Evolutionary conservation across 2,888 invertebrate species (phyloP).

Genomic region (Ecliptopera silaceata): DNA sequence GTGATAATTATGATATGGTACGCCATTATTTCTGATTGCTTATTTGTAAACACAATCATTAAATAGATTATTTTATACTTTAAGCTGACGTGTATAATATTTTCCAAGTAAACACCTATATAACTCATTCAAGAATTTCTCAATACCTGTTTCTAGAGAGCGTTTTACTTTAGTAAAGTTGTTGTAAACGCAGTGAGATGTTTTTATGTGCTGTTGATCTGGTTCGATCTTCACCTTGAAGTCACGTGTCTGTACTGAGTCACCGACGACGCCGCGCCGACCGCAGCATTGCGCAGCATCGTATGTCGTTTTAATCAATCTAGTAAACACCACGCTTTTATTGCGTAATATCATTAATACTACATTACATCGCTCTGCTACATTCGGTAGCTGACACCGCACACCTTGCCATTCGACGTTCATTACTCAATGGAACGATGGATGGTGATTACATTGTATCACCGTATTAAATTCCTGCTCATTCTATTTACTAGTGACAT

Average conservation of each 20-base stretch:
- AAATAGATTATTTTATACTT: slow-evolving; percentile 1
- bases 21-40: slow-evolving; percentile 7
- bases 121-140: slow-evolving; percentile 10
- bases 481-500: slow-evolving; percentile 15
- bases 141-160: slow-evolving; percentile 14
- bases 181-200: slow-evolving; percentile 19
- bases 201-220: slow-evolving; percentile 38
- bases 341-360: slow-evolving; percentile 46
- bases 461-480: slow-evolving; percentile 23
- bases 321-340: slow-evolving; percentile 50
- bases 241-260: slow-evolving; percentile 66
- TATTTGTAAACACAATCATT: slow-evolving; percentile 9
- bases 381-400: slow-evolving; percentile 13
- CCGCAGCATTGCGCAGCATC: slow-evolving; percentile 18
- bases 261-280: slow-evolving; percentile 31
- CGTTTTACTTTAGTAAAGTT: slow-evolving; percentile 15
- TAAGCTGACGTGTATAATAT: neutral
- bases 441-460: slow-evolving; percentile 8
- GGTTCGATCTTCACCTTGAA: slow-evolving; percentile 64
- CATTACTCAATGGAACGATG: neutral
- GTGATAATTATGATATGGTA: slow-evolving; percentile 5
- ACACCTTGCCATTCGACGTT: slow-evolving; percentile 6
- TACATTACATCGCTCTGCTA: neutral
- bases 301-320: slow-evolving; percentile 34
- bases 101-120: neutral